These are phyloP conservation scores for Andrena chrysosceles DNA, from an alignment of 2,888 invertebrate species.

Conservation along the genomic window DNA sequence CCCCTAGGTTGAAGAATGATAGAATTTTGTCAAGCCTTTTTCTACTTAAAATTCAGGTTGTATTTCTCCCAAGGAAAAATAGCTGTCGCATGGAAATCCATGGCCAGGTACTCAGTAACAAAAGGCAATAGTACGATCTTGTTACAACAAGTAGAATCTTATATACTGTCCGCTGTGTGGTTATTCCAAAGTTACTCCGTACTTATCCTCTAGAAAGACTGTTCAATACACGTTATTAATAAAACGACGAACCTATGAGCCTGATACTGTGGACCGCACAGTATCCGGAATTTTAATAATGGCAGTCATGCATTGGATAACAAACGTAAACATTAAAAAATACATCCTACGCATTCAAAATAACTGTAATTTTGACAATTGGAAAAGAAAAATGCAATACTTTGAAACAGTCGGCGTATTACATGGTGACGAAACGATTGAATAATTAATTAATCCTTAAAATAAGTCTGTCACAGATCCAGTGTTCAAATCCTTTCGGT, in stretches of 20 bases:
- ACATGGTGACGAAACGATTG: conserved; percentile 14
- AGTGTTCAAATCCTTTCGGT: conserved; percentile 13
- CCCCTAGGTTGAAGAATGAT: conserved; percentile 75
- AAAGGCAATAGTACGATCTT: conserved; percentile 57
- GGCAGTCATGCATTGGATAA: conserved; percentile 66
- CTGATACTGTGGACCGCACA: conserved; percentile 40
- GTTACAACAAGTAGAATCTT: conserved; percentile 55
- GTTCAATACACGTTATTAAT: conserved; percentile 36
- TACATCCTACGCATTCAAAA: conserved; percentile 29
- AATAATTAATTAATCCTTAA: conserved; percentile 12
- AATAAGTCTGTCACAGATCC: conserved; percentile 27
- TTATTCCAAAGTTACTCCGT: conserved; percentile 42
- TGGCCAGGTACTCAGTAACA: conserved; percentile 74
- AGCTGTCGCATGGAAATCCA: conserved; percentile 69
- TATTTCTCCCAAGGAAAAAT: conserved; percentile 59
- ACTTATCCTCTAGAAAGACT: conserved; percentile 54
- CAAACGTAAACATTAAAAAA: conserved; percentile 46
- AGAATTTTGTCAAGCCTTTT: conserved; percentile 71
- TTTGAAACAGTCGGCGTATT: conserved; percentile 41
- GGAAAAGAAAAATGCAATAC: conserved; percentile 52
- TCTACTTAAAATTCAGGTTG: conserved; percentile 49
- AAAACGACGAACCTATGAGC: conserved; percentile 51
- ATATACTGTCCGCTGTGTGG: conserved; percentile 40
- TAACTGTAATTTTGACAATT: conserved; percentile 19
- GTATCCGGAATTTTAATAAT: conserved; percentile 55